Conservation (phyloP, 2,888 invertebrate species). For the Dioctria rufipes region DNA sequence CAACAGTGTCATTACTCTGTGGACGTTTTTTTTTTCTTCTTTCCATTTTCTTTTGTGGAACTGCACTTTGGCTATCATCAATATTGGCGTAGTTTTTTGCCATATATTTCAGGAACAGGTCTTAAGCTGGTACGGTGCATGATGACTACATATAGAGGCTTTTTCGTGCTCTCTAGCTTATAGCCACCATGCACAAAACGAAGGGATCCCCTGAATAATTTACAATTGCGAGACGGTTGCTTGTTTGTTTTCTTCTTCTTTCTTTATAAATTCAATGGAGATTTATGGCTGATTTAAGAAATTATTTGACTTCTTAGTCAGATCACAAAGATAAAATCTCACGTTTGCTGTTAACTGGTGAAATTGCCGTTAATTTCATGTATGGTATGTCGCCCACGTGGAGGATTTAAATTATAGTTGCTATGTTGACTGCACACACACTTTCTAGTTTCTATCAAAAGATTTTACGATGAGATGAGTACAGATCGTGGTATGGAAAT, state of each 20-base stretch:
- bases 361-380: not conserved
- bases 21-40: not conserved
- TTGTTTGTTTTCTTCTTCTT: not conserved
- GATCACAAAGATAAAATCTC: not conserved
- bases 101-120: not conserved
- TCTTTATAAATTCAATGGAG: not conserved
- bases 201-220: not conserved
- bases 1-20: conserved; percentile 55
- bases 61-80: not conserved
- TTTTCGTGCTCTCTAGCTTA: not conserved
- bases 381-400: not conserved
- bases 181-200: not conserved
- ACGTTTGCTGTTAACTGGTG: not conserved
- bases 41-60: not conserved
- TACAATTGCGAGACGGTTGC: not conserved
- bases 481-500: no score
- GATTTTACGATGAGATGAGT: no score
- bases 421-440: no score
- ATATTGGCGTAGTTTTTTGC: not conserved
- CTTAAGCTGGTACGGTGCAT: not conserved
- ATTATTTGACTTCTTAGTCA: not conserved
- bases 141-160: not conserved
- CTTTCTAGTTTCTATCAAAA: no score
- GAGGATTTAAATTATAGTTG: not conserved
- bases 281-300: conserved; percentile 6